Conservation (phyloP, 2,113 vertebrate species). For the Ciconia stormi region DNA sequence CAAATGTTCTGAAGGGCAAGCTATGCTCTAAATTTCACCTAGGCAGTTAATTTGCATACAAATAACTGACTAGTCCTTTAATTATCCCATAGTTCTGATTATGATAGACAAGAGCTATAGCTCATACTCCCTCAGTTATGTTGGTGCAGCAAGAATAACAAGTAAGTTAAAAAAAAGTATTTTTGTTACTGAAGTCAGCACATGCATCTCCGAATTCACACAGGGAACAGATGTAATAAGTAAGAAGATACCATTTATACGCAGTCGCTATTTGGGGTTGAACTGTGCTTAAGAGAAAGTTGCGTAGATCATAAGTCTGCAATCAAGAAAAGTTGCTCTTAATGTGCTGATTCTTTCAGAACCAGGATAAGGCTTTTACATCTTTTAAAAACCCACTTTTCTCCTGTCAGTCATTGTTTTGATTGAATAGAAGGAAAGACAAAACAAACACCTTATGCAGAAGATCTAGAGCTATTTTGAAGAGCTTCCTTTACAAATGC, state of each 20-base stretch:
- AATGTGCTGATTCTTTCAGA: background rate
- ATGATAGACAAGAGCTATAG: conserved; percentile 2
- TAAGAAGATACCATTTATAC: conserved; percentile 37
- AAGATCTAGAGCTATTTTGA: background rate
- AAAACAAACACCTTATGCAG: background rate
- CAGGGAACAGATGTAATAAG: conserved; percentile 53
- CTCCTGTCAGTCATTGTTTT: background rate
- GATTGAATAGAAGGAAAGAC: background rate
- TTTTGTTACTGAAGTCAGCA: conserved; percentile 60
- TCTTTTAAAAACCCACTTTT: background rate
- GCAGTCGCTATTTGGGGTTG: background rate
- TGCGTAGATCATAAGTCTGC: background rate
- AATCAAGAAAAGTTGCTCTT: background rate
- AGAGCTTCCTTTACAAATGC: background rate
- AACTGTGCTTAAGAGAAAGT: conserved; percentile 5
- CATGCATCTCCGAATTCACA: conserved; percentile 33
- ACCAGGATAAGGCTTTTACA: background rate
- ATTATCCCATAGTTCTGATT: background rate
- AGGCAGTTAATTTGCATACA: conserved; percentile 19
- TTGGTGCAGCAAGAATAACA: conserved; percentile 42
- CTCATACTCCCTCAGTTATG: background rate
- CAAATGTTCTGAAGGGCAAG: background rate
- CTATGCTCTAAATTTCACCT: conserved; percentile 23
- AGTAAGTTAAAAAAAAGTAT: conserved; percentile 15
- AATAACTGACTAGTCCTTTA: conserved; percentile 29